phyloP scores from a whole-genome alignment of 2,797 vertebrate genomes.

The Ctenosaura bakeri region DNA sequence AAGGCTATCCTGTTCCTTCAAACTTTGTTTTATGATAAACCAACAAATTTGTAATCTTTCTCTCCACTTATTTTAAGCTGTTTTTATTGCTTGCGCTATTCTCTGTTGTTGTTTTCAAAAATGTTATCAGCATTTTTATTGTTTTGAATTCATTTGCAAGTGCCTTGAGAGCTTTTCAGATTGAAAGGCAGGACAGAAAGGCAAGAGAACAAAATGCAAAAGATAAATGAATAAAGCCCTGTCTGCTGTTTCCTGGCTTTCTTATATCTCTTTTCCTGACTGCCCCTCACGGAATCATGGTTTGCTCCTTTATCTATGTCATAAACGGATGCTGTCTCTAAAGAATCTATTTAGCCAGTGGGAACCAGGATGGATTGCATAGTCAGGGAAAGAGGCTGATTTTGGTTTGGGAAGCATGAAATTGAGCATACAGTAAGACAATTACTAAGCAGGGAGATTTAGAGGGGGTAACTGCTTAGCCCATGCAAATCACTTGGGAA shows the following conservation, averaged over 20 bases:
- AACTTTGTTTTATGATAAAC: too few species aligned
- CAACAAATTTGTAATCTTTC: not conserved
- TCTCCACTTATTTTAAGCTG: not conserved
- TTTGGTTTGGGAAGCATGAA: not conserved
- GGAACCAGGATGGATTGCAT: too few species aligned
- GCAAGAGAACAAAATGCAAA: not conserved
- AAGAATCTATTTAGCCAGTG: conserved; percentile 15
- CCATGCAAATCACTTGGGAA: not conserved
- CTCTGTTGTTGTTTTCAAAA: too few species aligned
- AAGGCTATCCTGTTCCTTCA: not conserved
- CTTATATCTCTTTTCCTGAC: not conserved
- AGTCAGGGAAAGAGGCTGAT: not conserved
- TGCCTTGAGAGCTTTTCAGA: not conserved
- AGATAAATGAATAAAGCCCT: not conserved
- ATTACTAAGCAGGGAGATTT: not conserved
- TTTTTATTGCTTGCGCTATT: not conserved
- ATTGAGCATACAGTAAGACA: not conserved
- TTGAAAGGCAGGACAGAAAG: not conserved
- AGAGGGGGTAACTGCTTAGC: not conserved
- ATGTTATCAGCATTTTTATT: not conserved
- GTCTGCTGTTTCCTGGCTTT: not conserved
- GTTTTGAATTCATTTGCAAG: not conserved
- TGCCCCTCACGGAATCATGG: conserved; percentile 1
- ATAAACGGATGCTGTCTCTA: conserved; percentile 2
- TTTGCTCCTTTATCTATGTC: conserved; percentile 32